These are phyloP conservation scores for Platysteira castanea DNA, from an alignment of 2,113 vertebrate genomes.

Conservation along the genomic window DNA sequence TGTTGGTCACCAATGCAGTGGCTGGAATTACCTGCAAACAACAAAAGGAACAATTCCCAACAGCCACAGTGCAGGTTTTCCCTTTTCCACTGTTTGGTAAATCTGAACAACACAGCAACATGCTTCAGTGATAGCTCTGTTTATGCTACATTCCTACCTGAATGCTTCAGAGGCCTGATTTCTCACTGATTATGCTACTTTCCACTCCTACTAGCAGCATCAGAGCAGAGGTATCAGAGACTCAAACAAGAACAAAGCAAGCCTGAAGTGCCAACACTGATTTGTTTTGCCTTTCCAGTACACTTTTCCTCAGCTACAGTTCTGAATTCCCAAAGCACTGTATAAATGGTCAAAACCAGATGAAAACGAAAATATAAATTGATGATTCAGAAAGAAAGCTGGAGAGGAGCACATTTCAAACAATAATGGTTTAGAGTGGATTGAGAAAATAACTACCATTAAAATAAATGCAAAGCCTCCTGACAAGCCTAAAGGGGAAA, in stretches of 20 bases:
- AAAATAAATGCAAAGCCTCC: not conserved
- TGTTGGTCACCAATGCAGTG: not conserved
- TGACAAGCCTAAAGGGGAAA: not conserved
- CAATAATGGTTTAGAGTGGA: not conserved
- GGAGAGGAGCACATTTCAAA: conserved; percentile 9
- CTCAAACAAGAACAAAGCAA: not conserved
- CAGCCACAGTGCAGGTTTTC: not conserved
- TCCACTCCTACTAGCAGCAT: not conserved
- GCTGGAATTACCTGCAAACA: not conserved
- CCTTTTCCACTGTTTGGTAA: not conserved
- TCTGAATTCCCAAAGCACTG: conserved; percentile 23
- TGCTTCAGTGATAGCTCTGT: not conserved
- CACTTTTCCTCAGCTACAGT: not conserved
- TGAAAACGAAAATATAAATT: conserved; percentile 34
- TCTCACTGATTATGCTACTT: not conserved
- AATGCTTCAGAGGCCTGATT: not conserved
- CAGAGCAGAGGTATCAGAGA: not conserved
- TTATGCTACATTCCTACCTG: not conserved
- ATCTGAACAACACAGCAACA: not conserved
- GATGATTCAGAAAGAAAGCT: conserved; percentile 38
- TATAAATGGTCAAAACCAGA: conserved; percentile 44
- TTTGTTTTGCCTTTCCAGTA: not conserved
- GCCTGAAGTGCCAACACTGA: not conserved
- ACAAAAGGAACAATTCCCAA: not conserved
- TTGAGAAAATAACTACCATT: conserved; percentile 20